phyloP scores from a whole-genome alignment of 2,888 invertebrate genomes.

The Temnothorax rugatulus region DNA sequence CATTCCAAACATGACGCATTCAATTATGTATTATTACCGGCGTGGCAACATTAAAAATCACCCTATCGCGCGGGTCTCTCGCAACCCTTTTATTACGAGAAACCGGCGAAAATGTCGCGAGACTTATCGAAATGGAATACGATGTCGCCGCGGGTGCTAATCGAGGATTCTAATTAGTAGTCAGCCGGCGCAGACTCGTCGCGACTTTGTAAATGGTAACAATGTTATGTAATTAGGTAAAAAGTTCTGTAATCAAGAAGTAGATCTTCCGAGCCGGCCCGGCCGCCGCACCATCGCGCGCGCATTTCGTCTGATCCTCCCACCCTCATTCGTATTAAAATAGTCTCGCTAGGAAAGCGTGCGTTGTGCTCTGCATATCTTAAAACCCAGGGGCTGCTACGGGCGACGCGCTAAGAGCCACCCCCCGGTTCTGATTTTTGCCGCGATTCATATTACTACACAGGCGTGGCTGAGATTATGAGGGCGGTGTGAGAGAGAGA shows the following conservation, averaged over 20 bases:
- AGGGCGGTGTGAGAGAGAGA: conserved; percentile 50
- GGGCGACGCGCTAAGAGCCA: conserved; percentile 64
- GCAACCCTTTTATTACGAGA: conserved; percentile 54
- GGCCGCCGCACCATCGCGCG: conserved; percentile 64
- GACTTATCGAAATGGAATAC: conserved; percentile 73
- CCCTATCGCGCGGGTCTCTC: background rate
- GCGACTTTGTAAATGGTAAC: conserved; percentile 85
- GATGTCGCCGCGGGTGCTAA: conserved; percentile 76
- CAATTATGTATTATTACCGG: background rate
- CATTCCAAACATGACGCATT: background rate
- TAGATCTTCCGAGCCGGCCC: conserved; percentile 82
- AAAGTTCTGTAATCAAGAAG: conserved; percentile 86
- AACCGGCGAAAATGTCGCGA: conserved; percentile 54
- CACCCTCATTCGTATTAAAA: conserved; percentile 83
- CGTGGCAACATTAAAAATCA: conserved; percentile 19
- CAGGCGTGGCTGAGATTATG: conserved; percentile 67
- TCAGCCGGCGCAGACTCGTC: conserved; percentile 78
- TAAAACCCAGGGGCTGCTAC: conserved; percentile 79
- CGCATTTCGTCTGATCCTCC: conserved; percentile 63
- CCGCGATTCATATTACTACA: conserved; percentile 76
- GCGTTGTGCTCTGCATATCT: conserved; percentile 83
- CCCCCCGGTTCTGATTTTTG: conserved; percentile 77
- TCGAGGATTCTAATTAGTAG: conserved; percentile 83
- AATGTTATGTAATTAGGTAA: conserved; percentile 86
- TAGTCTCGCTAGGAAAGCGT: conserved; percentile 83